These are phyloP conservation scores for Cichladusa arquata DNA, from an alignment of 2,113 vertebrate genomes.

Conservation along the genomic window DNA sequence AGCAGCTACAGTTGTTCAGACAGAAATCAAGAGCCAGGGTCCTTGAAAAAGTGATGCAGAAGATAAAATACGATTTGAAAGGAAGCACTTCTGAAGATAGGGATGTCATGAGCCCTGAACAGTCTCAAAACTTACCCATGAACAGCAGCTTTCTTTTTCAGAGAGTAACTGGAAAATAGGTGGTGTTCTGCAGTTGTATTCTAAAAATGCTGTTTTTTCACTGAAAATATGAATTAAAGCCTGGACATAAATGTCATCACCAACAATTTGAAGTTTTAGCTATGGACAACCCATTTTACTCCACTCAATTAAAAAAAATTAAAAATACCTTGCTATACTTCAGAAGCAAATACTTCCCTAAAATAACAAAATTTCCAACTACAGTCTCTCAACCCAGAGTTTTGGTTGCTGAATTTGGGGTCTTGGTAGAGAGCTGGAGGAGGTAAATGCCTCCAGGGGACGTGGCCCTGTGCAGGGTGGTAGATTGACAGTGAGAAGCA, in stretches of 20 bases:
- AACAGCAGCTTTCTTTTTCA: not conserved
- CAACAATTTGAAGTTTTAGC: not conserved
- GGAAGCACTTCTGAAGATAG: not conserved
- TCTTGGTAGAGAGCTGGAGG: not conserved
- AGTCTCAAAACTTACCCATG: not conserved
- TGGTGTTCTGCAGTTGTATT: not conserved
- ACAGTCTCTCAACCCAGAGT: not conserved
- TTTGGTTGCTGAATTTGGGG: fast-evolving
- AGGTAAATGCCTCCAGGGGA: not conserved
- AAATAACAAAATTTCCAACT: not conserved
- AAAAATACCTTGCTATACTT: not conserved
- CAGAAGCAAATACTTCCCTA: not conserved
- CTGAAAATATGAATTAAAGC: not conserved
- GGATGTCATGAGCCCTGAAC: not conserved
- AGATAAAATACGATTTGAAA: not conserved
- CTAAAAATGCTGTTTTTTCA: not conserved
- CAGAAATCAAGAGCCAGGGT: not conserved
- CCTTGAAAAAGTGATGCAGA: not conserved
- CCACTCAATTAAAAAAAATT: not conserved
- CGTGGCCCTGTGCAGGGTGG: fast-evolving
- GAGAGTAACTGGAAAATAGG: not conserved
- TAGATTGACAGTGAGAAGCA: fast-evolving
- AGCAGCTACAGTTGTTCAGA: not conserved
- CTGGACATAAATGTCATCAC: not conserved
- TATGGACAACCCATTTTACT: not conserved